A percentile compares a stretch with the other conserved stretches of the same genome.
phyloP scores from a whole-genome alignment of 2,888 invertebrate species.

The Spisula subtruncata region DNA sequence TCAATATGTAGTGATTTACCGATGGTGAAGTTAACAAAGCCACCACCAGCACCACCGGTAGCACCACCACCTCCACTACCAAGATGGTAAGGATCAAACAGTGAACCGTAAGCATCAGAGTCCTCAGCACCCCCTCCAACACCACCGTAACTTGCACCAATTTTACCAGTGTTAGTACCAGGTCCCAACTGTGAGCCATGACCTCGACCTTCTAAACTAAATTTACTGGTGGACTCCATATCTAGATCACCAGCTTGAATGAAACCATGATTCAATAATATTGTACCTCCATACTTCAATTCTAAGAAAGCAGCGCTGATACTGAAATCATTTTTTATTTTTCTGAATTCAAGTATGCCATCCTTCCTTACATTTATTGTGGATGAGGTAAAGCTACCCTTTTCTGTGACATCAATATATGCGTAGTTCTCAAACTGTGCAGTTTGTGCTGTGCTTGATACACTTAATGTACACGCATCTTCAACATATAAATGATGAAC shows the following conservation, averaged over 20 bases:
- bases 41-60: constrained; percentile 77
- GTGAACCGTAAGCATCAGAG: constrained; percentile 76
- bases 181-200: constrained; percentile 67
- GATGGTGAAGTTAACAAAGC: constrained; percentile 76
- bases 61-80: constrained; percentile 80
- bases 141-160: constrained; percentile 79
- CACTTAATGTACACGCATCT: constrained; percentile 72
- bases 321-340: constrained; percentile 71
- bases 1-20: constrained; percentile 77
- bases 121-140: constrained; percentile 70
- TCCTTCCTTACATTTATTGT: constrained; percentile 77
- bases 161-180: constrained; percentile 68
- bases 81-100: constrained; percentile 75
- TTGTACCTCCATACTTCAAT: constrained; percentile 75
- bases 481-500: constrained; percentile 81
- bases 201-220: constrained; percentile 77
- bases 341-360: constrained; percentile 74
- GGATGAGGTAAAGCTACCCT: constrained; percentile 78
- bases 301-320: constrained; percentile 78
- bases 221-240: constrained; percentile 73
- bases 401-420: constrained; percentile 70
- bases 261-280: constrained; percentile 80
- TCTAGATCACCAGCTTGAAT: constrained; percentile 78
- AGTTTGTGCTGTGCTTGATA: constrained; percentile 78
- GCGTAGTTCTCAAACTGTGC: constrained; percentile 75